Conservation (phyloP, 2,113 vertebrate genomes). For the Toxotes jaculatrix region DNA sequence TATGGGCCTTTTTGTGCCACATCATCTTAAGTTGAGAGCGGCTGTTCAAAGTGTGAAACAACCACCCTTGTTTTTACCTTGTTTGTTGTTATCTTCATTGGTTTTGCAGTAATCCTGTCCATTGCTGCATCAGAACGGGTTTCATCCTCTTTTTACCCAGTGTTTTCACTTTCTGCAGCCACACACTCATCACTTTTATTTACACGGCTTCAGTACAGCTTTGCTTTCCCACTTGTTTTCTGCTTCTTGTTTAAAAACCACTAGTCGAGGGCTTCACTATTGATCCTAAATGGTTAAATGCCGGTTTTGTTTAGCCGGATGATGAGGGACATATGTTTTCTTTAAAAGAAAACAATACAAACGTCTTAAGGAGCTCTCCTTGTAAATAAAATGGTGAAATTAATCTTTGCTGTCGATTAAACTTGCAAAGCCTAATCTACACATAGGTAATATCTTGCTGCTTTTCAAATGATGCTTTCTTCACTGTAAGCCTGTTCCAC, state of each 20-base stretch:
- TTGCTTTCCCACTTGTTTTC: conserved; percentile 5
- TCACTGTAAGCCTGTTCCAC: conserved; percentile 34
- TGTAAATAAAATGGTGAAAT: not conserved
- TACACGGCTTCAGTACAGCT: not conserved
- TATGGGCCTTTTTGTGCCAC: not conserved
- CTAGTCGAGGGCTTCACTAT: not conserved
- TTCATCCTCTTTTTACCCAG: not conserved
- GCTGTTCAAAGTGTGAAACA: not conserved
- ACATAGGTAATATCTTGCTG: conserved; percentile 29
- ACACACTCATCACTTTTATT: not conserved
- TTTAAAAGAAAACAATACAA: not conserved
- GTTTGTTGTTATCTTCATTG: not conserved
- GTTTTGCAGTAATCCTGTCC: not conserved
- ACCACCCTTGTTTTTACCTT: not conserved
- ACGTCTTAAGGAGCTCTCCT: not conserved
- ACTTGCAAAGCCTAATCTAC: conserved; percentile 30
- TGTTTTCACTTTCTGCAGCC: not conserved
- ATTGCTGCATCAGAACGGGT: not conserved
- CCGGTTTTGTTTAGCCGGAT: not conserved
- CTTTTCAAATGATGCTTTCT: conserved; percentile 47
- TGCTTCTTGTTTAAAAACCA: conserved; percentile 11
- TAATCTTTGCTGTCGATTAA: not conserved
- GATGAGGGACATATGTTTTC: not conserved
- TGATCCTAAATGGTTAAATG: conserved; percentile 8
- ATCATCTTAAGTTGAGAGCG: not conserved